Evolutionary conservation across 2,797 vertebrate species (phyloP), one percentile per base, ranked within the genome.

Genomic region (Ataeniobius toweri): DNA sequence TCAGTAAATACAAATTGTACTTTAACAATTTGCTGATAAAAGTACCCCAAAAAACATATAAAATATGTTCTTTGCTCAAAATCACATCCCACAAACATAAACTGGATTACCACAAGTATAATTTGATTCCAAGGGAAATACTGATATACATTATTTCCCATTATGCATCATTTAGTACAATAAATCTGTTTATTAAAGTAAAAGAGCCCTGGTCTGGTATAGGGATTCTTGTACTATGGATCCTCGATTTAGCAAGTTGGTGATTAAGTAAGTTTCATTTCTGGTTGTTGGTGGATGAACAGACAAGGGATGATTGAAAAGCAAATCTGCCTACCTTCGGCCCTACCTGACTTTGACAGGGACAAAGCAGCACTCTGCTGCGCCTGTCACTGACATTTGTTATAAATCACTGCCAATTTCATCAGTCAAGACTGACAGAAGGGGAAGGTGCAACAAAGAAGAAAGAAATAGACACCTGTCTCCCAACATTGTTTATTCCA

Each of bases 341-440:
- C 94, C 96, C 88, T 94, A 94, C 89, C 88, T 87, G 79, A 87
- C 90, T 95, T 89, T 96, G 96, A 98, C 96, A 96, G 96, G 95
- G 95, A 96, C 95, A 96, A 96, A 96, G 95, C 94, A 95, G 94
- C 92, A 90, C 83, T 90, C 93, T 94, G 95, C 93, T 88, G 91
- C 81, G 90, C 90, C 93, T 94, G 94, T 94, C 91, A 91, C 93
- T 93, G 95, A 96, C 96, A 95, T 96, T 96, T 96, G 95, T 96
- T 95, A 97, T 98, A 97, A 97, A 97, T 98, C 97, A 97, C 94
- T 95, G 95, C 94, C 94, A 96, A 96, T 97, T 97, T 97, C 94
- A 96, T 96, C 94, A 96, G 81, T 93, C 77, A 89, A 89, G 93
- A 94, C 94, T 36, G 92, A 76, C 75, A 78, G 84, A 81, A 22